phyloP scores from a whole-genome alignment of 2,113 vertebrate species.

The Dolichotis patagonum region DNA sequence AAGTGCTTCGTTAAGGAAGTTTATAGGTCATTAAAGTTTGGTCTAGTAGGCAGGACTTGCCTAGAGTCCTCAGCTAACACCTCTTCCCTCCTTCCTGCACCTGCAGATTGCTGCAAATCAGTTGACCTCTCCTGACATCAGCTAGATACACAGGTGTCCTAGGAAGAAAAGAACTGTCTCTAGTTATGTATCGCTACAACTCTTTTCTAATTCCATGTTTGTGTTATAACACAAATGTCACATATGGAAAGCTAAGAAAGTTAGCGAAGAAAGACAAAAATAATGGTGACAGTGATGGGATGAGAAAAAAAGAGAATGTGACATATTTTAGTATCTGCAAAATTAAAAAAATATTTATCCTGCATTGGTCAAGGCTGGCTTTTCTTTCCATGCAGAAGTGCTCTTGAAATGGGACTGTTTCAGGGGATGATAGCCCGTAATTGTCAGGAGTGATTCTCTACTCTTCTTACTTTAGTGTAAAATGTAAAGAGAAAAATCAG shows the following conservation, averaged over 20 bases:
- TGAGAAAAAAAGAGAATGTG: not conserved
- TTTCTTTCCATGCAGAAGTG: constrained; percentile 2
- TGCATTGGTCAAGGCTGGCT: not conserved
- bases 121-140: not conserved
- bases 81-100: not conserved
- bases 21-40: not conserved
- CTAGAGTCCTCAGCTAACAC: not conserved
- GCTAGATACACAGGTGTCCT: not conserved
- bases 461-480: constrained; percentile 20
- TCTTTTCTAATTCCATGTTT: not conserved
- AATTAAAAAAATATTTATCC: constrained; percentile 40
- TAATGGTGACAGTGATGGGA: not conserved
- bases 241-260: constrained; percentile 7
- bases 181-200: not conserved
- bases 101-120: not conserved
- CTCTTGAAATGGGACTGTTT: constrained; percentile 14
- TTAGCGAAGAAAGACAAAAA: not conserved
- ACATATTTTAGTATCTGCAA: not conserved
- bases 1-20: not conserved
- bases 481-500: constrained; percentile 16
- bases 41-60: not conserved
- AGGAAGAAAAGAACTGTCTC: not conserved
- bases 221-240: not conserved
- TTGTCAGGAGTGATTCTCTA: constrained; percentile 25
- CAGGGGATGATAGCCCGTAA: not conserved